phyloP scores from a whole-genome alignment of 2,797 vertebrate genomes.

The Xenopus petersii region DNA sequence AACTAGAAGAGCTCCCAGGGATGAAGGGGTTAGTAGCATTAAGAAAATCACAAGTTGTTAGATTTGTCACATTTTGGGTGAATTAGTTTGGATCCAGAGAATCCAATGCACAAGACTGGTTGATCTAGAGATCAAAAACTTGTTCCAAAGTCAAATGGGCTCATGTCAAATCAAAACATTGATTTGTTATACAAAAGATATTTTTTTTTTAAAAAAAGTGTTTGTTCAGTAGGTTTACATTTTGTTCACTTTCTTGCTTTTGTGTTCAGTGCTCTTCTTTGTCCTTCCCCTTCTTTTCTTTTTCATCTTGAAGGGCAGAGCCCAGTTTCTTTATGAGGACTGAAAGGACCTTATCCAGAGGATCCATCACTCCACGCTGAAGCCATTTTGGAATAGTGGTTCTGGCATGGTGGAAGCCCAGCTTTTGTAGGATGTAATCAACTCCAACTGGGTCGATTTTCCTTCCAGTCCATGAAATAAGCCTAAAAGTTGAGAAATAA shows the following conservation, averaged over 20 bases:
- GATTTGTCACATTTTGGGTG: conserved; percentile 48
- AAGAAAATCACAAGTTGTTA: conserved; percentile 52
- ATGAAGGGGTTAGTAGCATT: conserved; percentile 29
- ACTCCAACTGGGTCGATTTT: conserved; percentile 97
- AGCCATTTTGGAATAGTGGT: conserved; percentile 99
- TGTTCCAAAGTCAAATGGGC: neutral
- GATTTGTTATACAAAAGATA: neutral
- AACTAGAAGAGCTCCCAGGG: neutral
- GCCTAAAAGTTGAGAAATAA: conserved; percentile 60
- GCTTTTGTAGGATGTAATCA: conserved; percentile 96
- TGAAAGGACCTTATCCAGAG: conserved; percentile 93
- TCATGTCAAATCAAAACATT: neutral
- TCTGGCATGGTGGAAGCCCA: conserved; percentile 97
- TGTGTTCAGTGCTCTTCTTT: conserved; percentile 87
- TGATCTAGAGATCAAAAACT: neutral
- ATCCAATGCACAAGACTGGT: neutral
- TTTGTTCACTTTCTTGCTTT: conserved; percentile 51
- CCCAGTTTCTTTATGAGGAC: conserved; percentile 97
- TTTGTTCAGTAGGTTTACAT: conserved; percentile 25
- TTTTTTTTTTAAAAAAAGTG: neutral
- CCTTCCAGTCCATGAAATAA: conserved; percentile 97
- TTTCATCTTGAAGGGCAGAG: conserved; percentile 92
- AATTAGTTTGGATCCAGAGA: neutral
- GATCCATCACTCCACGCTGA: conserved; percentile 97
- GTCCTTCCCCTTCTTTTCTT: conserved; percentile 88